Evolutionary conservation across 2,888 invertebrate species (phyloP), one percentile per base, ranked within the genome.

Genomic region (Leptinotarsa juncta): DNA sequence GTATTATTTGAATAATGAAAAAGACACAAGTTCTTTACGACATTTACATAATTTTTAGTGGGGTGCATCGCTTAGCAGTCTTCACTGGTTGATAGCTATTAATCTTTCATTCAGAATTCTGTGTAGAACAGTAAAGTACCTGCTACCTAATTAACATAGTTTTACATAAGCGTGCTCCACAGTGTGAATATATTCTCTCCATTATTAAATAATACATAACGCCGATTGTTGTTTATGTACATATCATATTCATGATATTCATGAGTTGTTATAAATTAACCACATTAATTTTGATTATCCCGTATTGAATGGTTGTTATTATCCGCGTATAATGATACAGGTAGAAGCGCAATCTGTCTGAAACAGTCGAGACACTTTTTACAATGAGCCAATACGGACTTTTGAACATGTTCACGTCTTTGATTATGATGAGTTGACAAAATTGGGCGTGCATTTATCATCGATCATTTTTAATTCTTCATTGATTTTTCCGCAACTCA

Each of bases 81-180:
- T 70, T 70, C 70, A 72, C 67, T 69, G 55, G 62, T 69, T 42
- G 77, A 76, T 74, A 75, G 76, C 77, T 74, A 81, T 81, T 81
- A 81, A 81, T 81, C 81, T 79, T 79, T 78, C 69, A 76, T 76
- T 78, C 78, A 79, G 79, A 79, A 78, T 79, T 79, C 77, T 79
- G 78, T 79, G 79, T 78, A 74, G 80, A 80, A 79, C 79, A 79
- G 80, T 80, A 80, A 77, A 79, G 80, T 77, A 78, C 81, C 82
- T 76, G 69, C 69, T 68, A 67, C 57, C 76, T 83, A 78, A 84
- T 84, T 84, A 82, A 82, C 84, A 84, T 84, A 84, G 83, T 84
- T 84, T 84, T 83, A 82, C 84, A 84, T 84, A 84, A 84, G 84
- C 83, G 84, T 84, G 84, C 84, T 78, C 80, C 79, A 67, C 67